Conservation (phyloP, 2,888 invertebrate genomes). For the Antitype chi region DNA sequence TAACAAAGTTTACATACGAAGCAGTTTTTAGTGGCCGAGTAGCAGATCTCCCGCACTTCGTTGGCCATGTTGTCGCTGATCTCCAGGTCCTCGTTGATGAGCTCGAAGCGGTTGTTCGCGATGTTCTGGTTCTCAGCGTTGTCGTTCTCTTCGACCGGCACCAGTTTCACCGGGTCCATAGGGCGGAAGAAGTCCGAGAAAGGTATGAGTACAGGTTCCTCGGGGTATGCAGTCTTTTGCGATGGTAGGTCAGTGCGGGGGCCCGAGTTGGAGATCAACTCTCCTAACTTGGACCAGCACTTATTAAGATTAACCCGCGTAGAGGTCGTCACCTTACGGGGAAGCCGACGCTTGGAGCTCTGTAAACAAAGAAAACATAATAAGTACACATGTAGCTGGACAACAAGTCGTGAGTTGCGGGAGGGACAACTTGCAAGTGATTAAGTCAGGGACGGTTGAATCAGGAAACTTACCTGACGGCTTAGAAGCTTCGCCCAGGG, state of each 20-base stretch:
- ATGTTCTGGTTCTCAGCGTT: slow-evolving; percentile 88
- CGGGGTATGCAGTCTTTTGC: slow-evolving; percentile 86
- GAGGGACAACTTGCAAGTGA: slow-evolving; percentile 22
- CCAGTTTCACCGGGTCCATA: slow-evolving; percentile 85
- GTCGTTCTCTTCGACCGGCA: slow-evolving; percentile 83
- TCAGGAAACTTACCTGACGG: slow-evolving; percentile 87
- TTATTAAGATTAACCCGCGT: slow-evolving; percentile 92
- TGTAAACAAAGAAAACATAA: slow-evolving; percentile 81
- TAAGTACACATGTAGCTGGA: slow-evolving; percentile 51
- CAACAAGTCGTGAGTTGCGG: slow-evolving; percentile 13
- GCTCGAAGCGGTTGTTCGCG: slow-evolving; percentile 84
- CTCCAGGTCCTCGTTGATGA: slow-evolving; percentile 83
- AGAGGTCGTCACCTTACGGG: slow-evolving; percentile 89
- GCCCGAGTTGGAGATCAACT: slow-evolving; percentile 87
- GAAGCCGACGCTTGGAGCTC: slow-evolving; percentile 90
- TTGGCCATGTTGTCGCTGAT: slow-evolving; percentile 91
- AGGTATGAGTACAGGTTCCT: slow-evolving; percentile 84
- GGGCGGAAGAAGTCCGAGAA: slow-evolving; percentile 86
- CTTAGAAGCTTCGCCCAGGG: slow-evolving; percentile 90
- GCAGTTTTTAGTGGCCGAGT: slow-evolving; percentile 83
- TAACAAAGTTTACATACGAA: slow-evolving; percentile 88
- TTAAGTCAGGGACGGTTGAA: slow-evolving; percentile 15
- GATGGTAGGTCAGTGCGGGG: slow-evolving; percentile 87
- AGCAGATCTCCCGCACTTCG: slow-evolving; percentile 90
- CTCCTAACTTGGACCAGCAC: slow-evolving; percentile 92